Evolutionary conservation across 2,113 vertebrate genomes (phyloP), one percentile per base, ranked within the genome.

Genomic region (Xenotilapia caudafasciata): DNA sequence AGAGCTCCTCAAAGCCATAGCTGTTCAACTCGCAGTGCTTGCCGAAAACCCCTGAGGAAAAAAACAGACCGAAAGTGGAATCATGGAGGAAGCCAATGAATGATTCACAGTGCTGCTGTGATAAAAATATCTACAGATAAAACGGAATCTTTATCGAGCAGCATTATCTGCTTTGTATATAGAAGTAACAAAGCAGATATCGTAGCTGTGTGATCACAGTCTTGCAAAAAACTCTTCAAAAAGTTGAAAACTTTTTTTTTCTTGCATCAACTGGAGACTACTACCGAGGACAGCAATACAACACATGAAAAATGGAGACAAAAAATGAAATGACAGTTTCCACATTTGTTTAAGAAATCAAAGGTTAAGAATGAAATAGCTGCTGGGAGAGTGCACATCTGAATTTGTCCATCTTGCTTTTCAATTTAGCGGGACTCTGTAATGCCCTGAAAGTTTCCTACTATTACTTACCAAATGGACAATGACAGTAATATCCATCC

Each of bases 11-110:
- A 91, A 99, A 99, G 15, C 99, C 99, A 0, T 99, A 99, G 86
- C 99, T 99, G 93, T 98, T 99, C 77, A 99, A 95, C 88, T 99
- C 99, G 7, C 99, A 99, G 89, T 99, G 98, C 88, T 99, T 99
- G 80, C 99, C 98, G 93, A 99, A 99, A 92, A 99, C 98, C 93
- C 99, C 99, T 99, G 94, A 15, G 81, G 90, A 89, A 5, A 5
- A 83, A 93, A 93, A 93, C 17, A 77, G 73, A 84, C 60, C 80
- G 23, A 42, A 83, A 58, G 42, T 60, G 19, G 56, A 73, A 85
- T 89, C 35, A 93, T 42, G 55, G 51, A 85, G 79, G 82, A 83
- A 84, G 77, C 75, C 82, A 42, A 86, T 60, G 70, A 89, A 86
- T 88, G 79, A 90, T 84, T 92, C 73, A 88, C 40, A 6, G 55